Conservation (phyloP, 2,888 invertebrate species). For the Sarcophaga subvicina region DNA sequence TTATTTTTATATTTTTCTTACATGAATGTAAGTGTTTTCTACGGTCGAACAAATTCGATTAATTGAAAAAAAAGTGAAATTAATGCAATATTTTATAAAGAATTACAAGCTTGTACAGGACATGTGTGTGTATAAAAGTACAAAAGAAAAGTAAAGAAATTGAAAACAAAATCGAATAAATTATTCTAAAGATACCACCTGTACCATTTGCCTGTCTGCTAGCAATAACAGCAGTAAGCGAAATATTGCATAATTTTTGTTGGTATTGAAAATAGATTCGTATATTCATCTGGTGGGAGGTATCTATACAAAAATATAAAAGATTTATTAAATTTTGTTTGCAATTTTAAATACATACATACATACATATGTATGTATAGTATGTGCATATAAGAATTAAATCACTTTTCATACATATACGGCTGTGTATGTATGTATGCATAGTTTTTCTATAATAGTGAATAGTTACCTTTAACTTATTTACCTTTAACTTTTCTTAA, state of each 20-base stretch:
- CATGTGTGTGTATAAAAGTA: not conserved
- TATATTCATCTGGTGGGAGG: not conserved
- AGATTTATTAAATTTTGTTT: not conserved
- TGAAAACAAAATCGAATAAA: not conserved
- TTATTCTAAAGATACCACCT: constrained; percentile 1
- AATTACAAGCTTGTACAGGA: not conserved
- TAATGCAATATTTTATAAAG: not conserved
- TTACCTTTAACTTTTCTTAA: too few relatives aligned
- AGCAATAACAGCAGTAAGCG: not conserved
- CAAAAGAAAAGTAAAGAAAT: not conserved
- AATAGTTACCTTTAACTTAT: too few relatives aligned
- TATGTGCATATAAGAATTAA: too few relatives aligned
- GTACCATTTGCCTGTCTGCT: constrained; percentile 1
- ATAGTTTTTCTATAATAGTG: too few relatives aligned
- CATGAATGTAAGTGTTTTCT: too few relatives aligned
- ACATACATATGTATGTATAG: too few relatives aligned
- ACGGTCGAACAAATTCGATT: too few relatives aligned
- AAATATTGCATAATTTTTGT: constrained; percentile 19
- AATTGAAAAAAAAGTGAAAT: not conserved
- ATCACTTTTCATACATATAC: too few relatives aligned
- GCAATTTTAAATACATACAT: too few relatives aligned
- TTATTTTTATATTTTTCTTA: constrained; percentile 26
- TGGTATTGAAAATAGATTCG: not conserved
- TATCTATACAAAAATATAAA: not conserved
- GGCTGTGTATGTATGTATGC: too few relatives aligned